phyloP scores from a whole-genome alignment of 2,888 invertebrate species.

The Colletes collaris region DNA sequence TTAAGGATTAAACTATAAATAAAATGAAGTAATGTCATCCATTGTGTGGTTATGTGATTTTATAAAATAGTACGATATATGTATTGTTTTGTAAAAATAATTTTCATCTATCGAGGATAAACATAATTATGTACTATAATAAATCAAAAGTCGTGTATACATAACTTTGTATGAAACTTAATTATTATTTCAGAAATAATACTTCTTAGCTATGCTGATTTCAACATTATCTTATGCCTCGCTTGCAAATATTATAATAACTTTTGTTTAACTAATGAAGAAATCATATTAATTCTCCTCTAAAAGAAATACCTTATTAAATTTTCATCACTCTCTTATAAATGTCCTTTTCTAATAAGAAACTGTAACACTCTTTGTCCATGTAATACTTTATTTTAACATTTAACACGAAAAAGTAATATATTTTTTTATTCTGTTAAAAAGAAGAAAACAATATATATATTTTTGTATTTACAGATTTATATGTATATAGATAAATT shows the following conservation, averaged over 20 bases:
- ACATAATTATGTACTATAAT: slow-evolving; percentile 20
- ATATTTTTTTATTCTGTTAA: slow-evolving; percentile 5
- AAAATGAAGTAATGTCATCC: slow-evolving; percentile 6
- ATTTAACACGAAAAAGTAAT: slow-evolving; percentile 26
- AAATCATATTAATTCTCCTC: slow-evolving; percentile 48
- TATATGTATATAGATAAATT: slow-evolving; percentile 3
- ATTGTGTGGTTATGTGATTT: slow-evolving; percentile 9
- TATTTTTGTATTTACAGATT: neutral
- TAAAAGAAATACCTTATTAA: slow-evolving; percentile 29
- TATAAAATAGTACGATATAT: slow-evolving; percentile 16
- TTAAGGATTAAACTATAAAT: slow-evolving; percentile 19
- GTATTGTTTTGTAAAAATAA: slow-evolving; percentile 24
- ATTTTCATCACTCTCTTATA: slow-evolving; percentile 38
- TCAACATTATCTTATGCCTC: slow-evolving; percentile 51
- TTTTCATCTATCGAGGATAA: slow-evolving; percentile 1
- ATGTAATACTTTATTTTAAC: slow-evolving; percentile 44
- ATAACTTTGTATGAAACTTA: slow-evolving; percentile 18
- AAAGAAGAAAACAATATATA: neutral
- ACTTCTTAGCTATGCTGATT: slow-evolving; percentile 47
- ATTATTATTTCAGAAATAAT: slow-evolving; percentile 29
- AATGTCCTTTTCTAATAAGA: slow-evolving; percentile 46
- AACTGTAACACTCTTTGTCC: slow-evolving; percentile 38
- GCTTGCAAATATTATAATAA: slow-evolving; percentile 57
- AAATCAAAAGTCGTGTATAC: slow-evolving; percentile 22
- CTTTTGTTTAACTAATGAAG: slow-evolving; percentile 52